These are phyloP conservation scores for Azorinus chamasolen DNA, from an alignment of 2,888 invertebrate species.

Conservation along the genomic window DNA sequence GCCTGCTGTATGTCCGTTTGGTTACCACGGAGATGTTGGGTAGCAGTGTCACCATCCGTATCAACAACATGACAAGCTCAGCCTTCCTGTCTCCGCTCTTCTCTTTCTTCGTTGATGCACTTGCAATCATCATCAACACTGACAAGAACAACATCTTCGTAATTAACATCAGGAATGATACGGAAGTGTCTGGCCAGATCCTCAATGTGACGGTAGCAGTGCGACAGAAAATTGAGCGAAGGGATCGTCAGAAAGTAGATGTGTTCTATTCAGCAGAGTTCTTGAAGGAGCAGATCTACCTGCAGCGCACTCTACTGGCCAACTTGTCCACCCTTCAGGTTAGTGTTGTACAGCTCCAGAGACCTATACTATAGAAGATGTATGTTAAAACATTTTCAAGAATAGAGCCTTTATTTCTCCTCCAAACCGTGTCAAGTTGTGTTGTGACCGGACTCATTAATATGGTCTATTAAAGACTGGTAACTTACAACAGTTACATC, in stretches of 20 bases:
- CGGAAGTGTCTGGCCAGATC: conserved; percentile 93
- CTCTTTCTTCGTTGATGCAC: conserved; percentile 94
- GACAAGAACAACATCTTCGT: conserved; percentile 96
- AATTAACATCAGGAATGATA: conserved; percentile 97
- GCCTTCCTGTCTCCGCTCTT: conserved; percentile 96
- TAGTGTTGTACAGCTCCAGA: conserved; percentile 59
- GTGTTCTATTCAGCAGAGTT: conserved; percentile 95
- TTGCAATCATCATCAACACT: conserved; percentile 96
- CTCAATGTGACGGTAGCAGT: conserved; percentile 98
- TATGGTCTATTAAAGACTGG: too few relatives aligned
- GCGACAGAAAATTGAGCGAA: conserved; percentile 84
- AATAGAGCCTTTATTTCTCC: too few relatives aligned
- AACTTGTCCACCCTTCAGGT: conserved; percentile 95
- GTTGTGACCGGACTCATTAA: too few relatives aligned
- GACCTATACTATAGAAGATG: too few relatives aligned
- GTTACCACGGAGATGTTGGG: conserved; percentile 98
- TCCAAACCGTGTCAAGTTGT: too few relatives aligned
- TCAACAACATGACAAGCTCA: conserved; percentile 97
- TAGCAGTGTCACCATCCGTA: conserved; percentile 96
- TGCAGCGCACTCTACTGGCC: conserved; percentile 95
- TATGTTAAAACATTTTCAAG: too few relatives aligned
- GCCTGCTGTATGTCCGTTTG: conserved; percentile 95
- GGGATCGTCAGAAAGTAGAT: conserved; percentile 85
- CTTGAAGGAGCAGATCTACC: conserved; percentile 96
- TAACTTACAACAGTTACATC: too few relatives aligned